These are phyloP conservation scores for Tyto alba DNA, from an alignment of 2,113 vertebrate genomes.

Conservation along the genomic window DNA sequence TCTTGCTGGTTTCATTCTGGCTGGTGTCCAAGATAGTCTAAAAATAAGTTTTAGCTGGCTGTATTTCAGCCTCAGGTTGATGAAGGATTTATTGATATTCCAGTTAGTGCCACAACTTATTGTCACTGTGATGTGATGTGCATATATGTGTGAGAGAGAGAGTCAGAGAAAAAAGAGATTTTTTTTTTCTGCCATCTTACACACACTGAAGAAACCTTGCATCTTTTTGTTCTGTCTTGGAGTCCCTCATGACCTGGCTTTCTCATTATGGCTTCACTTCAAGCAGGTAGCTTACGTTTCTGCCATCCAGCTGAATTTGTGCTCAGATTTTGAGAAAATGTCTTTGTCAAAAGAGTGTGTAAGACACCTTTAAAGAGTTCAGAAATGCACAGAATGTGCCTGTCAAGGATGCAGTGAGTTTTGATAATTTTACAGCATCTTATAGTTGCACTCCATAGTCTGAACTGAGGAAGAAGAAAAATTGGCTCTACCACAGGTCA, in stretches of 20 bases:
- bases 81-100: conserved; percentile 70
- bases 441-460: not conserved
- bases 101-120: conserved; percentile 40
- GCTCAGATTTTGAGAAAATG: not conserved
- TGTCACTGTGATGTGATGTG: conserved; percentile 34
- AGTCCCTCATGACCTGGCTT: not conserved
- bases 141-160: not conserved
- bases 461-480: not conserved
- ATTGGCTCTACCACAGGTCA: not conserved
- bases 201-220: not conserved
- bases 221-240: conserved; percentile 20
- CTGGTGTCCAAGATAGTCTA: conserved; percentile 44
- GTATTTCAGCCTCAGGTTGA: conserved; percentile 58
- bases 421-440: not conserved
- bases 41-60: conserved; percentile 38
- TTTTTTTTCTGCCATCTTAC: not conserved
- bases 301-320: not conserved
- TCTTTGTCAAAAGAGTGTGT: not conserved
- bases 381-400: not conserved
- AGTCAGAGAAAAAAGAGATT: not conserved
- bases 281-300: not conserved
- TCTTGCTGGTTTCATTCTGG: conserved; percentile 78
- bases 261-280: not conserved
- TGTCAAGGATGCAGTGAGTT: not conserved
- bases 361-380: not conserved